Evolutionary conservation across 2,797 vertebrate genomes (phyloP), one percentile per base, ranked within the genome.

Genomic region (Dendrocincla fuliginosa): DNA sequence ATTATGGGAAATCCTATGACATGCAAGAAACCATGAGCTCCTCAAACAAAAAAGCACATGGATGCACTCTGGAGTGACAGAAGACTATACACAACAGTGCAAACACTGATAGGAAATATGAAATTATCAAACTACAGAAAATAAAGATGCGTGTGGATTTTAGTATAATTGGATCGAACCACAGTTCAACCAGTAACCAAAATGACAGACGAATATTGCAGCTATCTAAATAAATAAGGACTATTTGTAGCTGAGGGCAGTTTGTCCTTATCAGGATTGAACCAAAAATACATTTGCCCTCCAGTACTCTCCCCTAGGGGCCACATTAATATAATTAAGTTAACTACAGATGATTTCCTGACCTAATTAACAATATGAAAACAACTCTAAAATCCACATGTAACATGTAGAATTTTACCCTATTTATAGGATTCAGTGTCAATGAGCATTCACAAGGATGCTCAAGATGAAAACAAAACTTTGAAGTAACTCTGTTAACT

Each of bases 261-360:
- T 44, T 52, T 90, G 57, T 73, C 85, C 69, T 90, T 69, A 88
- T 33, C 65, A 69, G 37, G 32, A 88, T 63, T 88, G 91, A 95
- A 86, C 65, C 23, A 93, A 86, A 95, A 95, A 88, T 76, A 86
- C 13, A 73, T 93, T 86, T 95, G 67, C 56, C 89, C 70, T 90
- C 73, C 50, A 91, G 73, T 52, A 42, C 18, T 81, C 39, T 84
- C 20, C 30, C 23, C 20, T 24, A 75, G 15, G 65, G 47, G 23
- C 33, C 4, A 2, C 22, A 32, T 46, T 83, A 85, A 42, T 80
- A 50, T 52, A 91, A 95, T 81, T 87, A 85, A 90, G 17, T 64
- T 33, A 74, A 77, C 27, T 69, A 67, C 18, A 55, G 59, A 95
- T 67, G 19, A 93, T 90, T 84, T 60, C 11, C 55, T 70, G 74